Evolutionary conservation across 2,113 vertebrate genomes (phyloP), one percentile per base, ranked within the genome.

Genomic region (Chamaetylas fuelleborni): DNA sequence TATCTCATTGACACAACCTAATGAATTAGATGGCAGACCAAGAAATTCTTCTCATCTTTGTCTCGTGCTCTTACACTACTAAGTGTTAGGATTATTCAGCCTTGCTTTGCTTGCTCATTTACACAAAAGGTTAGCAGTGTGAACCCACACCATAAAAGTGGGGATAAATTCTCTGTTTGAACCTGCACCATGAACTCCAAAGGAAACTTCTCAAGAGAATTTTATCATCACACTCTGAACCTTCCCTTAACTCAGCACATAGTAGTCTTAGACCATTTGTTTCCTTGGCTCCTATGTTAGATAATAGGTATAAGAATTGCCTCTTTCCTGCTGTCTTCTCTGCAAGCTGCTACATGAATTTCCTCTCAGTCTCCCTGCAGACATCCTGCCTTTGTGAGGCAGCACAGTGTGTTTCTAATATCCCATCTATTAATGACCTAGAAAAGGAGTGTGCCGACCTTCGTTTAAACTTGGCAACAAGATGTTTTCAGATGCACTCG

Each of bases 341-440:
- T 93, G 53, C 72, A 90, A 86, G 86, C 18, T 0, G 0, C 70
- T 66, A 25, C 40, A 28, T 34, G 69, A 95, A 91, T 65, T 67
- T 95, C 22, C 48, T 76, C 48, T 79, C 36, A 42, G 57, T 50
- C 25, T 85, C 78, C 78, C 86, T 69, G 87, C 74, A 92, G 89
- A 95, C 45, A 85, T 88, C 47, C 84, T 91, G 78, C 18, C 91
- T 93, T 97, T 95, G 66, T 84, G 58, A 92, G 11, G n/a, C n/a
- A 70, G 67, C 69, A 86, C 62, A 92, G 86, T 95, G 50, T 33
- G 51, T n/a, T 82, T 82, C 65, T 33, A 25, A 81, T 77, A 64
- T 54, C 64, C 69, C 43, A 64, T 84, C 72, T 86, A 78, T 43
- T 86, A 81, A 83, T 71, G 88, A 73, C 91, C 83, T 50, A 85